phyloP scores from a whole-genome alignment of 2,797 vertebrate species.

The Gobionotothen gibberifrons region DNA sequence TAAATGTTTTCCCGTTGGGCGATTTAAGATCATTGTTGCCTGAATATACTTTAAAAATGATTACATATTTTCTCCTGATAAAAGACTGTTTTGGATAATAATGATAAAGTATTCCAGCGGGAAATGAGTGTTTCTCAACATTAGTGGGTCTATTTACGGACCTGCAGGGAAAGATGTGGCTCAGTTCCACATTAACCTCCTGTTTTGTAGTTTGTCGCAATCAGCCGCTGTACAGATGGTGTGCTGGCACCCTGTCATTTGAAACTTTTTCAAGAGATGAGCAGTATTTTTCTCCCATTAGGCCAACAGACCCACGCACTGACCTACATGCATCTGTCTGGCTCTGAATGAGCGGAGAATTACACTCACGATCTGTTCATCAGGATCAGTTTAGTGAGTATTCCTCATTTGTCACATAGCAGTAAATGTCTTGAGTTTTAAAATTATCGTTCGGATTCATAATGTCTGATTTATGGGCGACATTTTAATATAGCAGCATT shows the following conservation, averaged over 20 bases:
- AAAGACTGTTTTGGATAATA: not conserved
- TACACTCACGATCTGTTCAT: not conserved
- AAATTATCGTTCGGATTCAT: not conserved
- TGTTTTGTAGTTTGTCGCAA: constrained; percentile 55
- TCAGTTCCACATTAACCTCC: constrained; percentile 63
- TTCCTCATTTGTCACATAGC: constrained; percentile 5
- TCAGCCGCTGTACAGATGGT: constrained; percentile 69
- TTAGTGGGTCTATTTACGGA: constrained; percentile 45
- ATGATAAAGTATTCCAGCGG: constrained; percentile 6
- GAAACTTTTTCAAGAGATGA: constrained; percentile 61
- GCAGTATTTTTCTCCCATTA: constrained; percentile 37
- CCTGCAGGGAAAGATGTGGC: constrained; percentile 50
- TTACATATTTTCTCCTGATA: not conserved
- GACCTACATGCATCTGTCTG: constrained; percentile 51
- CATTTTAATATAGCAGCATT: not conserved
- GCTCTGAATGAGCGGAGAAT: constrained; percentile 4
- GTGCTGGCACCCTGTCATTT: constrained; percentile 54
- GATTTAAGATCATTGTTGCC: constrained; percentile 9
- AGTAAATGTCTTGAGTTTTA: not conserved
- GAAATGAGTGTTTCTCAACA: constrained; percentile 27
- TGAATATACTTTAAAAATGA: constrained; percentile 14
- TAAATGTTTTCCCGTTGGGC: not conserved
- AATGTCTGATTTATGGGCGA: not conserved
- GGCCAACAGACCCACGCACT: constrained; percentile 10
- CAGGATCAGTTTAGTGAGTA: not conserved